Conservation (phyloP, 2,888 invertebrate species). For the Rhodophaea formosa region DNA sequence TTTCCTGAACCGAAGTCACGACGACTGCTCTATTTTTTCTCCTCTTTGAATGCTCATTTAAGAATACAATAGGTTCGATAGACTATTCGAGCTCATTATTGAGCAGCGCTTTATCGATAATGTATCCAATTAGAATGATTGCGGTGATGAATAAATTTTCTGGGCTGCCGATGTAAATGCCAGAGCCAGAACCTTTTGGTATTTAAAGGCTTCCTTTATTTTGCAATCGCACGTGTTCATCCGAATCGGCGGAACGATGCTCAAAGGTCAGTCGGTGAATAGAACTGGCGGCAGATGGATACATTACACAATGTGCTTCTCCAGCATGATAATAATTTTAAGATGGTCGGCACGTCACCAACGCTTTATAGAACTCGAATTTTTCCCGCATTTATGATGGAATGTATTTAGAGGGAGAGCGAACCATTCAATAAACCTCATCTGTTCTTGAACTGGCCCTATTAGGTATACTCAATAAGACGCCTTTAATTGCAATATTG, state of each 20-base stretch:
- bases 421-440: not conserved
- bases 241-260: constrained; percentile 35
- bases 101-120: not conserved
- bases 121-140: constrained; percentile 6
- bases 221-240: constrained; percentile 57
- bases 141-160: constrained; percentile 13
- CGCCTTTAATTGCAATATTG: not conserved
- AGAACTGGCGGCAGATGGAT: constrained; percentile 64
- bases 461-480: not conserved
- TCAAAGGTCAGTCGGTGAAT: constrained; percentile 68
- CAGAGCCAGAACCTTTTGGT: constrained; percentile 37
- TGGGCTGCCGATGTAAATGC: constrained; percentile 36
- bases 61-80: constrained; percentile 16
- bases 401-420: too few relatives aligned
- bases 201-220: constrained; percentile 42
- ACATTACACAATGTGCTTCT: constrained; percentile 45
- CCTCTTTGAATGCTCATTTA: constrained; percentile 11
- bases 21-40: constrained; percentile 33
- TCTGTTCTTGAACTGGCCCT: not conserved
- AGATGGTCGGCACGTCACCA: constrained; percentile 16
- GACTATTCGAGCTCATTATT: constrained; percentile 11
- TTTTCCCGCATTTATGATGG: not conserved
- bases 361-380: not conserved
- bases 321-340: constrained; percentile 5
- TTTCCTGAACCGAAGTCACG: constrained; percentile 50